Conservation (phyloP, 2,113 vertebrate species). For the Pollachius pollachius region DNA sequence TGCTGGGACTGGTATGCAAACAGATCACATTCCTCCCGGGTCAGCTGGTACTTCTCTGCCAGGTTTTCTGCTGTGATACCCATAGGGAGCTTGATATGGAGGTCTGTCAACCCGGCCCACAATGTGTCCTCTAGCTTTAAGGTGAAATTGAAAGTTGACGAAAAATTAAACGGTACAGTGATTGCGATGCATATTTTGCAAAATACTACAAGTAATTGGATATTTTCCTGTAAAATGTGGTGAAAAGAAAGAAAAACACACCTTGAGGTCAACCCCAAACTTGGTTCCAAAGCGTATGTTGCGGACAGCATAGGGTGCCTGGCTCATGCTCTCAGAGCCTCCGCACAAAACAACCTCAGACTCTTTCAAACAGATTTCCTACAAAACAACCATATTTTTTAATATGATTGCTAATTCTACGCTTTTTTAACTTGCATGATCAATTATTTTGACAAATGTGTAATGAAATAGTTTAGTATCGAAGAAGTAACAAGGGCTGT, state of each 20-base stretch:
- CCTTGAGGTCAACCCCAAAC: constrained; percentile 88
- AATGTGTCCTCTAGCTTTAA: constrained; percentile 87
- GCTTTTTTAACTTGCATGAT: no score
- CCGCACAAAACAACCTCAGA: constrained; percentile 91
- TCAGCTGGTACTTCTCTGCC: constrained; percentile 85
- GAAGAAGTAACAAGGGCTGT: no score
- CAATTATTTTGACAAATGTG: no score
- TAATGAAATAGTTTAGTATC: no score
- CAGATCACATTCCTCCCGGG: constrained; percentile 85
- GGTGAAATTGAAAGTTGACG: neutral
- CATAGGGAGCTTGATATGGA: constrained; percentile 85
- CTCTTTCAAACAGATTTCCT: constrained; percentile 92
- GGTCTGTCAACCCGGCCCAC: constrained; percentile 87
- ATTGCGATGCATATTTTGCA: no score
- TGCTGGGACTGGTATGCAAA: constrained; percentile 87
- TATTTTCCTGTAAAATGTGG: neutral
- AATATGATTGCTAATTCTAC: neutral
- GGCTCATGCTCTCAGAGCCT: constrained; percentile 94
- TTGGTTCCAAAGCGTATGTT: constrained; percentile 91
- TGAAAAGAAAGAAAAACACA: constrained; percentile 39
- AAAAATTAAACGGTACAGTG: neutral
- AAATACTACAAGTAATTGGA: neutral
- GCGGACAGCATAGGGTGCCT: constrained; percentile 83
- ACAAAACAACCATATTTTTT: constrained; percentile 29
- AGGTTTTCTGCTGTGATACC: constrained; percentile 94